These are phyloP conservation scores for Polyodon spathula DNA, from an alignment of 2,113 vertebrate species.

Conservation along the genomic window DNA sequence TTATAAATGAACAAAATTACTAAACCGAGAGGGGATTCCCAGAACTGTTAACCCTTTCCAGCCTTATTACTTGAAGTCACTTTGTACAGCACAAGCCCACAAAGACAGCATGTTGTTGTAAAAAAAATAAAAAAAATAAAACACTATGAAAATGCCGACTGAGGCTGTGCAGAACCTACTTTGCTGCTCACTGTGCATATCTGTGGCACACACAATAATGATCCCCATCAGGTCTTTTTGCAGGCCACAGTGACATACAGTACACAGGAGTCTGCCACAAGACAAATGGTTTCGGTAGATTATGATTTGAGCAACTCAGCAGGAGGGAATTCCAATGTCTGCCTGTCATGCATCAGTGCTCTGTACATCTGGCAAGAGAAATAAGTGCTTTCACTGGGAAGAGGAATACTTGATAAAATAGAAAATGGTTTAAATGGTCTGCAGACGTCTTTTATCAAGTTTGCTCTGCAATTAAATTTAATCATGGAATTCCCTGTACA, in stretches of 20 bases:
- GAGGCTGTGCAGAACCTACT: too few relatives aligned
- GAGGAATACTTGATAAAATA: slow-evolving; percentile 51
- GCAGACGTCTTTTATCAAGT: background rate
- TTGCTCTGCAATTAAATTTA: too few relatives aligned
- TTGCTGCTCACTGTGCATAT: too few relatives aligned
- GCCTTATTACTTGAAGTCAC: too few relatives aligned
- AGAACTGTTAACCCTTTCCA: too few relatives aligned
- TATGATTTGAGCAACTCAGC: slow-evolving; percentile 38
- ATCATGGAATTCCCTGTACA: too few relatives aligned
- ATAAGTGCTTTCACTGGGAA: slow-evolving; percentile 53
- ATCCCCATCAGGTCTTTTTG: slow-evolving; percentile 15
- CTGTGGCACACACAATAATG: slow-evolving; percentile 25
- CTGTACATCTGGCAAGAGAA: slow-evolving; percentile 42
- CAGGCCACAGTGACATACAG: slow-evolving; percentile 28
- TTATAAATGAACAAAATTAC: too few relatives aligned
- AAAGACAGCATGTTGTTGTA: too few relatives aligned
- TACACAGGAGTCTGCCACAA: slow-evolving; percentile 10
- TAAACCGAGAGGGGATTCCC: too few relatives aligned
- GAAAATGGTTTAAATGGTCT: slow-evolving; percentile 8
- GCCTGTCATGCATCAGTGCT: slow-evolving; percentile 49
- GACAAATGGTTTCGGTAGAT: slow-evolving; percentile 29
- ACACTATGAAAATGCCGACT: too few relatives aligned
- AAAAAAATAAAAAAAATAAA: too few relatives aligned
- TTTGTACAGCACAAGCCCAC: too few relatives aligned
- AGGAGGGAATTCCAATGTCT: slow-evolving; percentile 54